phyloP scores from a whole-genome alignment of 2,797 vertebrate species.

The Podarcis siculus region DNA sequence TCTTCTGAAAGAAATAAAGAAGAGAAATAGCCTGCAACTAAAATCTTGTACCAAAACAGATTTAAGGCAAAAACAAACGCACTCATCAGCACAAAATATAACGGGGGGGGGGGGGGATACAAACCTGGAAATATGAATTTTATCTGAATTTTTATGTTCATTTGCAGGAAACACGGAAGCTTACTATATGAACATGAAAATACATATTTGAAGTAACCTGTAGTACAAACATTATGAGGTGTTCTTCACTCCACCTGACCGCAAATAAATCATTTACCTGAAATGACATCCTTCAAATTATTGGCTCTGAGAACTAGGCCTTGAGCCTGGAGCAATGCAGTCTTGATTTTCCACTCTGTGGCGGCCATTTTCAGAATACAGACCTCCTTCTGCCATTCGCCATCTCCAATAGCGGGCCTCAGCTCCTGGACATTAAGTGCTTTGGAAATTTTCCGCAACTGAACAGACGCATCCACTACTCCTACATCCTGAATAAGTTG shows the following conservation, averaged over 20 bases:
- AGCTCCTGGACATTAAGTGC: slow-evolving; percentile 81
- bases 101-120: too few relatives aligned
- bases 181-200: too few relatives aligned
- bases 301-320: slow-evolving; percentile 88
- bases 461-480: slow-evolving; percentile 85
- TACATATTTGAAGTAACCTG: not conserved
- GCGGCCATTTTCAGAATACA: slow-evolving; percentile 82
- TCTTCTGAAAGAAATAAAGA: slow-evolving; percentile 73
- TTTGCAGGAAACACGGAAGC: too few relatives aligned
- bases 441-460: slow-evolving; percentile 81
- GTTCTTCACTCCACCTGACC: not conserved
- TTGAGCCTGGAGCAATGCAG: slow-evolving; percentile 86
- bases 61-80: not conserved
- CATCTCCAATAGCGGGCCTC: slow-evolving; percentile 71
- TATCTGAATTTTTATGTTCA: too few relatives aligned
- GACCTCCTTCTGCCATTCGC: slow-evolving; percentile 81
- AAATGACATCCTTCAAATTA: slow-evolving; percentile 82
- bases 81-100: not conserved
- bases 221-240: not conserved
- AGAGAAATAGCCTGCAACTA: not conserved
- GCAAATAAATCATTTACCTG: slow-evolving; percentile 78
- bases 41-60: not conserved
- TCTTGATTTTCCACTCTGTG: slow-evolving; percentile 83
- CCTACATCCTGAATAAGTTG: slow-evolving; percentile 79
- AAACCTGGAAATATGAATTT: too few relatives aligned